Conservation (phyloP, 2,113 vertebrate species). For the Megalops atlanticus region DNA sequence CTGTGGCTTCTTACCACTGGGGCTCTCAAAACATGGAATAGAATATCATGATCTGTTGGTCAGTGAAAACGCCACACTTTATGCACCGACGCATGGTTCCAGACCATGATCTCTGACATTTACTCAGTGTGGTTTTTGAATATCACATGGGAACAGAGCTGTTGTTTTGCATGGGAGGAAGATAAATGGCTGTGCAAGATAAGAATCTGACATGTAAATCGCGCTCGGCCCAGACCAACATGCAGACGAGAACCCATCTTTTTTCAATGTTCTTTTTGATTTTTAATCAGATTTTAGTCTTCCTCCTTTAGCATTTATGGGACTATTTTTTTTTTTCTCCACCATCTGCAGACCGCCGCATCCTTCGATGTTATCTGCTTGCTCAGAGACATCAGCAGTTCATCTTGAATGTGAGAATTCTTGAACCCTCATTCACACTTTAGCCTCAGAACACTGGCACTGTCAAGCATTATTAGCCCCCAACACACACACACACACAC, state of each 20-base stretch:
- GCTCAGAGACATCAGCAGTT: not conserved
- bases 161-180: conserved; percentile 23
- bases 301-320: not conserved
- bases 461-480: no score
- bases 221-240: not conserved
- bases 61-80: no score
- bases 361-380: not conserved
- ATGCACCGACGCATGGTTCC: no score
- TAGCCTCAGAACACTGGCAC: not conserved
- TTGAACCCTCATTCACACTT: not conserved
- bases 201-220: not conserved
- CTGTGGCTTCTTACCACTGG: no score
- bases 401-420: not conserved
- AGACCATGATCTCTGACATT: not conserved
- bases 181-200: not conserved
- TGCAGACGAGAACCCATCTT: not conserved
- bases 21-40: no score
- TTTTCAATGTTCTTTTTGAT: not conserved
- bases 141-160: not conserved
- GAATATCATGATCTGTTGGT: no score
- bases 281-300: not conserved
- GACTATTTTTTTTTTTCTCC: not conserved
- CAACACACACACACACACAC: not conserved
- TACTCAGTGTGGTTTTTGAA: not conserved
- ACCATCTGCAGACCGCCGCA: not conserved